phyloP scores from a whole-genome alignment of 1,140 invertebrate species.

The Venturia canescens region DNA sequence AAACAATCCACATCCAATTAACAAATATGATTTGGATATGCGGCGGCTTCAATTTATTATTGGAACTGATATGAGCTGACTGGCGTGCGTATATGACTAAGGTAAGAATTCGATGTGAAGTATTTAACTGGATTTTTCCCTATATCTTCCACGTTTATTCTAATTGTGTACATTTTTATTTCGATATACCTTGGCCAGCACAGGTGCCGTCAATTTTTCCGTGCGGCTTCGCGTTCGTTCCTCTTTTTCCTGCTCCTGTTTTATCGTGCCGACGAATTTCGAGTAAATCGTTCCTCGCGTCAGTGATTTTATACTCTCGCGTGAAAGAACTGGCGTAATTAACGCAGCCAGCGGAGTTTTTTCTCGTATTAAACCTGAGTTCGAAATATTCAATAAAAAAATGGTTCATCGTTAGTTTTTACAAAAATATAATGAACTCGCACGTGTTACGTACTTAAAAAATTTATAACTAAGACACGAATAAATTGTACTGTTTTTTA shows the following conservation, averaged over 20 bases:
- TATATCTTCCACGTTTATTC: neutral
- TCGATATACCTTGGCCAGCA: conserved; percentile 38
- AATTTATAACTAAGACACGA: too few relatives aligned
- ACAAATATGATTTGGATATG: too few relatives aligned
- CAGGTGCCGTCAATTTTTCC: conserved; percentile 40
- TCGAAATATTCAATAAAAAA: neutral
- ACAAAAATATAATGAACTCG: neutral
- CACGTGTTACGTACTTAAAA: too few relatives aligned
- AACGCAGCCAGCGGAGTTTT: conserved; percentile 55
- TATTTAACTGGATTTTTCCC: too few relatives aligned
- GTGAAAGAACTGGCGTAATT: conserved; percentile 54
- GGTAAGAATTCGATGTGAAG: too few relatives aligned
- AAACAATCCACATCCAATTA: too few relatives aligned
- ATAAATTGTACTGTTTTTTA: neutral
- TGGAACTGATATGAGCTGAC: too few relatives aligned
- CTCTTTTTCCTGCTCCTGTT: conserved; percentile 34
- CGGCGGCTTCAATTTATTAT: too few relatives aligned
- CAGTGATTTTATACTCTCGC: conserved; percentile 53
- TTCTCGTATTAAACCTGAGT: conserved; percentile 53
- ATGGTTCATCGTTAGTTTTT: conserved; percentile 3
- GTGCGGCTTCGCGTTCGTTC: neutral
- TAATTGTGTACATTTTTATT: neutral
- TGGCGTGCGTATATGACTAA: too few relatives aligned
- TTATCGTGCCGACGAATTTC: neutral
- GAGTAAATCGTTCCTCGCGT: conserved; percentile 49